These are phyloP conservation scores for Zosterops japonicus DNA, from an alignment of 2,113 vertebrate species.

Conservation along the genomic window DNA sequence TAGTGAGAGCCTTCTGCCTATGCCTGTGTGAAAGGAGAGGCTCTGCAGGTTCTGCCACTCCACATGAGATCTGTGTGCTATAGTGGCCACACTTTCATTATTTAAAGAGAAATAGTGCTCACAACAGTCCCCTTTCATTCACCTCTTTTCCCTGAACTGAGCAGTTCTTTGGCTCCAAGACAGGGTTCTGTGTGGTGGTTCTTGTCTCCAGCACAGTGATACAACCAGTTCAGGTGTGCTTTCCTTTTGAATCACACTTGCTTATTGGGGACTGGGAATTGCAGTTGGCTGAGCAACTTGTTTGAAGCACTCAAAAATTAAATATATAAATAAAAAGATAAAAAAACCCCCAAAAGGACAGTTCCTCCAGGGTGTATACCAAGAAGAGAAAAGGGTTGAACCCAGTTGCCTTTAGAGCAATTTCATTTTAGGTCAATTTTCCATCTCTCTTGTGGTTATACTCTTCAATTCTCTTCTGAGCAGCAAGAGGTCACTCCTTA, in stretches of 20 bases:
- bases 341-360: not conserved
- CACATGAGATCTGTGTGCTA: not conserved
- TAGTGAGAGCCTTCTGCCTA: not conserved
- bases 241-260: not conserved
- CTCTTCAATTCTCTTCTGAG: not conserved
- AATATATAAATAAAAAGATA: no score
- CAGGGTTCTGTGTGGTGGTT: not conserved
- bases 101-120: not conserved
- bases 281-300: not conserved
- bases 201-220: not conserved
- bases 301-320: not conserved
- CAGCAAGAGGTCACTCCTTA: not conserved
- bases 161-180: not conserved
- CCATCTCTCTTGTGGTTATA: not conserved
- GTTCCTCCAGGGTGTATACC: not conserved
- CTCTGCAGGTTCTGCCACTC: not conserved
- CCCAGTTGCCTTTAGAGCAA: not conserved
- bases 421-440: not conserved
- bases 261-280: not conserved
- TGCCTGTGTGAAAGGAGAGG: not conserved
- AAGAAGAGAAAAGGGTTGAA: not conserved
- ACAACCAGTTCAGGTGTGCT: not conserved
- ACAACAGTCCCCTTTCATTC: not conserved
- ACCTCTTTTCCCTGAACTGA: not conserved
- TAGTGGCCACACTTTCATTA: not conserved